Base-by-base conservation (phyloP, 2,113 vertebrate species). In the Peromyscus californicus region DNA sequence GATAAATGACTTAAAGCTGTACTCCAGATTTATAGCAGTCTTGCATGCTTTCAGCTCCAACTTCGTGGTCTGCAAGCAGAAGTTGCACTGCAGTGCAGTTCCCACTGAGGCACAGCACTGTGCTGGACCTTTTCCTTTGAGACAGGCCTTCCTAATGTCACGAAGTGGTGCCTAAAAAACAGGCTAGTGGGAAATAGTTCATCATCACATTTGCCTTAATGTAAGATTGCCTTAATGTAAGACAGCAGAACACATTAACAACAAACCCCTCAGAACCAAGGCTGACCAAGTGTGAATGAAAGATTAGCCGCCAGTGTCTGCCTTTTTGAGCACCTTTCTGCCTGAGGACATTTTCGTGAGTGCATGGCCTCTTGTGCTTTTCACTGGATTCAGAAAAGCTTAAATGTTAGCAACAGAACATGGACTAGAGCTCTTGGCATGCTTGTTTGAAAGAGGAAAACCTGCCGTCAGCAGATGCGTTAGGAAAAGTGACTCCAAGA, bases 211-310 rank as follows among this genome's bases (percentile, higher is more conserved):
- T 94, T 86, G 98, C 98, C 98, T 97, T 98, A 98, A 97, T 97
- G 83, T 94, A 98, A 98, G 97, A 98, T 94, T 86, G 98, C 98
- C 98, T 97, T 98, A 98, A 97, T 97, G 83, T 94, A 98, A 98
- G 97, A 98, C 97, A 97, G 92, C 82, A 93, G 96, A 94, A 93
- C 95, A 95, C 95, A 93, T 85, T 1, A 96, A 59, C 69, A 88
- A 63, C 78, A 48, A 85, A 91, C 92, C 91, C 94, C 91, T 92
- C 89, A 85, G 91, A 87, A 79, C 88, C 93, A 89, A 88, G 54
- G 93, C 93, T 84, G 87, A 94, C 19, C 16, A 93, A 83, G 90
- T 0, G 8, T 12, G 86, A 94, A 74, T 80, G 94, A 92, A 93
- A 51, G 13, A 29, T 51, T 31, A 29, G 12, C 29, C 29, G 65